Base-by-base conservation (phyloP, 1,140 invertebrate genomes). In the Portunus trituberculatus region DNA sequence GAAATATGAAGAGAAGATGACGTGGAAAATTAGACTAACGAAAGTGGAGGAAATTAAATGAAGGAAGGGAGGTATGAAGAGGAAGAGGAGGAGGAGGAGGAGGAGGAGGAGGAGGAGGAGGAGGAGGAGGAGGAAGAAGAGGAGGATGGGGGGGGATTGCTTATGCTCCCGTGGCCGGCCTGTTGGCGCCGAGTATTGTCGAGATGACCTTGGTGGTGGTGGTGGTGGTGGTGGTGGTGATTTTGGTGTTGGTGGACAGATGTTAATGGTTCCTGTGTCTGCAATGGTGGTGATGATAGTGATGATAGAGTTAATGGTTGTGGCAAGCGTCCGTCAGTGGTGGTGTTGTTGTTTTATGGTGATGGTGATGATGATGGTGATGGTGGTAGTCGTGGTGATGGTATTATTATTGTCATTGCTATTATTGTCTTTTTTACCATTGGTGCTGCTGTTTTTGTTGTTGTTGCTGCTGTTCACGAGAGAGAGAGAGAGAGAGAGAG, bases 401-500 rank as follows among this genome's bases (percentile, higher is more conserved):
- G 20, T n/a, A 76, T 76, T n/a, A n/a, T 76, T 76, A 7, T 76
- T 76, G 20, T 8, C 20, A n/a, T 76, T n/a, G 25, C 20, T 76
- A n/a, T n/a, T n/a, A 8, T 76, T 76, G 20, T 76, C 20, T n/a
- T 76, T 76, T 3, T 76, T n/a, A n/a, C 8, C 20, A 20, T 7
- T 76, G 20, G 12, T 76, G 8, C n/a, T 76, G 20, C n/a, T n/a
- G 20, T n/a, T n/a, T 1, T 76, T 76, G 67, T 59, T 59, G 52
- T 59, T 59, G 52, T 59, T 59, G 52, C 52, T 59, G 10, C 12
- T 59, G 12, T 59, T 59, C 1, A 39, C 3, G 67, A 76, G 67
- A 76, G 67, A 76, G 67, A 76, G 67, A 76, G 67, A 76, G 67
- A 76, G 67, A 76, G 67, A 76, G 67, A 76, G 67, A 76, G 67